Conservation (phyloP, 2,113 vertebrate genomes). For the Onychorhynchus coronatus region DNA sequence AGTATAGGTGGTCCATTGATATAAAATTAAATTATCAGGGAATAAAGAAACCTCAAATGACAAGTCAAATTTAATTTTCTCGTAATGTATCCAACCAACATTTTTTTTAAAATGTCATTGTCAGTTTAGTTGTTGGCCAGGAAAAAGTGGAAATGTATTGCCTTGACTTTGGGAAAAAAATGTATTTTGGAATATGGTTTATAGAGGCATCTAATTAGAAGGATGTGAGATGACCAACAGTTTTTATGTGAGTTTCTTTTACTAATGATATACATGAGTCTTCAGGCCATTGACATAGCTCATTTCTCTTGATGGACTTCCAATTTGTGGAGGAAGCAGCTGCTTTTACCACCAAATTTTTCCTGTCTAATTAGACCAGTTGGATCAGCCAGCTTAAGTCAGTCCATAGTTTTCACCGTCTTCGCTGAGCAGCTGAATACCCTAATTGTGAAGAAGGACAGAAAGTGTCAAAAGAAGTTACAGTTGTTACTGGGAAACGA, state of each 20-base stretch:
- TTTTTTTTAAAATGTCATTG: not conserved
- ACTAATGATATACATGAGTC: not conserved
- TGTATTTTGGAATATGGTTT: not conserved
- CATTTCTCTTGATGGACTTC: not conserved
- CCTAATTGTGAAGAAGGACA: not conserved
- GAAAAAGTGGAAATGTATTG: not conserved
- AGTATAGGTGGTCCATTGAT: not conserved
- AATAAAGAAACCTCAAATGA: not conserved
- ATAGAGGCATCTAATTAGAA: not conserved
- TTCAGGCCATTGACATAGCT: not conserved
- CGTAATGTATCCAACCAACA: not conserved
- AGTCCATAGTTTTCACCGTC: not conserved
- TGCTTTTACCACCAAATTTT: not conserved
- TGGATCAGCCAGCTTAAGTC: not conserved
- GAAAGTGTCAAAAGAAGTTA: not conserved
- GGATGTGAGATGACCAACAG: not conserved
- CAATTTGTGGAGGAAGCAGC: not conserved
- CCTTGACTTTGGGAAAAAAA: not conserved
- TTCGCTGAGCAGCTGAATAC: not conserved
- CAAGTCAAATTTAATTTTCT: not conserved
- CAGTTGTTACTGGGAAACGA: not conserved
- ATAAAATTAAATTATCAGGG: not conserved
- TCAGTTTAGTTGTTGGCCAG: not conserved
- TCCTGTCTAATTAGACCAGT: not conserved
- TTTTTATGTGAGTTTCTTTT: not conserved